Base-by-base conservation (phyloP, 1,140 invertebrate species). In the Drosophila azteca region DNA sequence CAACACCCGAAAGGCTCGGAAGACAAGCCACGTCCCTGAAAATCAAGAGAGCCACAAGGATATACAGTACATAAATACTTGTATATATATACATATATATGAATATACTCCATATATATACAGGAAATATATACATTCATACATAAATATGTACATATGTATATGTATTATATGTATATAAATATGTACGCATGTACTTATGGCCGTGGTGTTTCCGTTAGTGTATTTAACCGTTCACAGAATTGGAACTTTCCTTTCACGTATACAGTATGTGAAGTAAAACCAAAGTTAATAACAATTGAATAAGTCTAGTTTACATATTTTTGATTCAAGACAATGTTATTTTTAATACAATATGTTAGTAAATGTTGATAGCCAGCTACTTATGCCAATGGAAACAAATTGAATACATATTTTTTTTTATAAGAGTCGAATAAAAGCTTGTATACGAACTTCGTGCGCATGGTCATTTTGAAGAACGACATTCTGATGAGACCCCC, bases 391-490 rank as follows among this genome's bases (percentile, higher is more conserved):
- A 53, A 67, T 58, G 50, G 67, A 75, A 75, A 75, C 45, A 75
- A 53, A 64, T 71, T 46, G 75, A 64, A 78, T 78, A 61, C 53
- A 78, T 52, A 58, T 72, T 61, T 53, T 75, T 46, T 76, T 57
- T 76, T 49, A 72, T 44, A 76, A 75, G 67, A 80, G 43, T 31
- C 24, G 17, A 26, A 15, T 64, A 29, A 63, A 81, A 81, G 79
- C 79, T 81, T 43, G n/a, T 39, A 39, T 39, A 39, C 35, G 35
- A 39, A 8, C 7, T n/a, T 29, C 15, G 9, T 79, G 76, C 76
- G 76, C 76, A 79, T 62, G 76, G 11, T 39, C 35, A 11, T 39
- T 39, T 39, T 39, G 11, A 39, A 39, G 31, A 31, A 31, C 31
- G 9, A 31, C 9, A 9, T 31, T 31, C 35, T 13, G 11, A 39